phyloP scores from a whole-genome alignment of 2,888 invertebrate genomes.

The Neoitamus cyanurus region DNA sequence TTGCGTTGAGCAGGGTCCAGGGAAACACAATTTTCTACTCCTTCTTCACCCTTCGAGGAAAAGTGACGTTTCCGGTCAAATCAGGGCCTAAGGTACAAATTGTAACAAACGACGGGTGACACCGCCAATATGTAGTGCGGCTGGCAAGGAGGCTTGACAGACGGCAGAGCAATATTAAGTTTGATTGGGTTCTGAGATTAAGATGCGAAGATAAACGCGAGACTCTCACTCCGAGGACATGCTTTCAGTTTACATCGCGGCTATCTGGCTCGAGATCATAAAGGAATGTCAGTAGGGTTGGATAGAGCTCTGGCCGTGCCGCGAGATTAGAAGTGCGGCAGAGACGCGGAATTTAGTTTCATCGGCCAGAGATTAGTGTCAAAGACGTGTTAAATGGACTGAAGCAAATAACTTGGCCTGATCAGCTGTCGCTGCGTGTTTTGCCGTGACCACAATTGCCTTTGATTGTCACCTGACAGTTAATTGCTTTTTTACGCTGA shows the following conservation, averaged over 20 bases:
- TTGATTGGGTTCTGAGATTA: slow-evolving; percentile 27
- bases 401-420: slow-evolving; percentile 57
- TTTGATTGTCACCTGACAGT: slow-evolving; percentile 42
- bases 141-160: neutral
- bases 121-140: neutral
- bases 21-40: neutral
- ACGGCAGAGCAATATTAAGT: slow-evolving; percentile 26
- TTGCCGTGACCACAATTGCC: neutral
- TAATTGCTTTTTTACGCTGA: slow-evolving; percentile 31
- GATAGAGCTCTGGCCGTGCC: neutral
- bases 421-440: slow-evolving; percentile 46
- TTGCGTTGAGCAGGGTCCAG: neutral
- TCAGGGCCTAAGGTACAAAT: slow-evolving; percentile 10
- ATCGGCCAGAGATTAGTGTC: slow-evolving; percentile 67
- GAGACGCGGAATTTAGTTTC: slow-evolving; percentile 59
- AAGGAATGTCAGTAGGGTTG: neutral
- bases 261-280: neutral
- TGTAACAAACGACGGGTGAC: slow-evolving; percentile 34
- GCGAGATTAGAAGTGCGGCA: slow-evolving; percentile 1
- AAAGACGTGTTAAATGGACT: slow-evolving; percentile 68
- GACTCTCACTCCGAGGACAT: neutral
- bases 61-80: slow-evolving; percentile 42
- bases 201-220: slow-evolving; percentile 32
- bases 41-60: neutral
- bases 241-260: neutral